These are phyloP conservation scores for Thyatira batis DNA, from an alignment of 2,888 invertebrate genomes.

Conservation along the genomic window DNA sequence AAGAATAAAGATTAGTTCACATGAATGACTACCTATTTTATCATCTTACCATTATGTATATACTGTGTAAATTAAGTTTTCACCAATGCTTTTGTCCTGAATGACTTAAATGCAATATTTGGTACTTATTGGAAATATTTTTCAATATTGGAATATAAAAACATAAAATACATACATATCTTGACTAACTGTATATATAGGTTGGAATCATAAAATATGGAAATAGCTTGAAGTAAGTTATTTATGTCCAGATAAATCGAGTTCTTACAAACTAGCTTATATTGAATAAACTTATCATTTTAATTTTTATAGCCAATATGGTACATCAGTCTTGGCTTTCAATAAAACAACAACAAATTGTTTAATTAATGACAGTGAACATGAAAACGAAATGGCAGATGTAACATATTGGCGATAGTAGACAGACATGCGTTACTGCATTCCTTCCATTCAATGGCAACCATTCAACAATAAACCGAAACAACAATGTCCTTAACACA, in stretches of 20 bases:
- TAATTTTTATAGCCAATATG: constrained; percentile 36
- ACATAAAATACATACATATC: background rate
- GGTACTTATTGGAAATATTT: no score
- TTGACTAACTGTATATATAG: no score
- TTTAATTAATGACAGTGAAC: background rate
- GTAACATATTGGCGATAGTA: constrained; percentile 25
- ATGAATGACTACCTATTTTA: no score
- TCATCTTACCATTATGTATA: no score
- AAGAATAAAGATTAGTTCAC: no score
- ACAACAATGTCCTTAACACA: constrained; percentile 46
- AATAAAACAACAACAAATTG: constrained; percentile 7
- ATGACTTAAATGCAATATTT: no score
- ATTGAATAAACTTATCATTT: constrained; percentile 34
- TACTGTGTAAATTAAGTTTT: no score
- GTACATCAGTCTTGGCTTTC: constrained; percentile 36
- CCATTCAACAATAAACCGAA: constrained; percentile 45
- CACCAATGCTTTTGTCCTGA: no score
- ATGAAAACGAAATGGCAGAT: constrained; percentile 22
- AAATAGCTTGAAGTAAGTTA: constrained; percentile 1
- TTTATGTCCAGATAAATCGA: constrained; percentile 40
- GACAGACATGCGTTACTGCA: constrained; percentile 34
- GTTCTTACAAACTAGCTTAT: constrained; percentile 50
- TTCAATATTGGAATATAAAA: no score
- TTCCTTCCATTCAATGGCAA: constrained; percentile 48
- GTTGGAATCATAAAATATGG: background rate